Evolutionary conservation across 2,888 invertebrate genomes (phyloP).

Genomic region (Amiota mariae): DNA sequence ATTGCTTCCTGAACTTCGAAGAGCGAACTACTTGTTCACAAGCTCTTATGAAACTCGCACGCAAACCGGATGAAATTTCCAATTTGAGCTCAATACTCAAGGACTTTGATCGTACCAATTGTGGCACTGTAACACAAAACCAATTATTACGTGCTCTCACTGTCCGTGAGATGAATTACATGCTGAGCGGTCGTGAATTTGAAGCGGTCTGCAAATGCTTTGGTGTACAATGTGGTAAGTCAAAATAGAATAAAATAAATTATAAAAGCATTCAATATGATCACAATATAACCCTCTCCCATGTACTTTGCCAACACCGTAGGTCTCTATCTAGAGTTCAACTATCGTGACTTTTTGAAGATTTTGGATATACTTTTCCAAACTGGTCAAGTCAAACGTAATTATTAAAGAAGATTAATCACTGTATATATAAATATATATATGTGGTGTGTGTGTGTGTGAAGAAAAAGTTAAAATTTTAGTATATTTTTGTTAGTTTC

Average conservation of each 20-base stretch:
- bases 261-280: neutral
- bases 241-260: neutral
- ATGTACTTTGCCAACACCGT: neutral
- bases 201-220: slow-evolving; percentile 84
- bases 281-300: neutral
- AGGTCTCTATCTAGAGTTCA: slow-evolving; percentile 76
- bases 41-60: slow-evolving; percentile 81
- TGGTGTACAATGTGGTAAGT: slow-evolving; percentile 77
- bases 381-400: slow-evolving; percentile 74
- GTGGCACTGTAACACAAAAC: slow-evolving; percentile 80
- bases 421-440: too few species aligned
- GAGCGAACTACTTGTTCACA: slow-evolving; percentile 79
- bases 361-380: slow-evolving; percentile 80
- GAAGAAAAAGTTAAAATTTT: too few species aligned
- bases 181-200: slow-evolving; percentile 80
- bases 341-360: slow-evolving; percentile 82
- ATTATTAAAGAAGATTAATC: slow-evolving; percentile 53
- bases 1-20: slow-evolving; percentile 82
- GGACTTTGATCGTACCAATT: slow-evolving; percentile 81
- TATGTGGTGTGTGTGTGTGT: too few species aligned
- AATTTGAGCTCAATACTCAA: slow-evolving; percentile 81
- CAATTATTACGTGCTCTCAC: slow-evolving; percentile 80
- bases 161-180: slow-evolving; percentile 78
- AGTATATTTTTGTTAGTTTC: too few species aligned
- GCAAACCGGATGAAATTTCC: slow-evolving; percentile 79